A percentile compares a stretch with the other conserved stretches of the same genome.
phyloP scores from a whole-genome alignment of 2,113 vertebrate genomes.

The Drymodes brunneopygia region DNA sequence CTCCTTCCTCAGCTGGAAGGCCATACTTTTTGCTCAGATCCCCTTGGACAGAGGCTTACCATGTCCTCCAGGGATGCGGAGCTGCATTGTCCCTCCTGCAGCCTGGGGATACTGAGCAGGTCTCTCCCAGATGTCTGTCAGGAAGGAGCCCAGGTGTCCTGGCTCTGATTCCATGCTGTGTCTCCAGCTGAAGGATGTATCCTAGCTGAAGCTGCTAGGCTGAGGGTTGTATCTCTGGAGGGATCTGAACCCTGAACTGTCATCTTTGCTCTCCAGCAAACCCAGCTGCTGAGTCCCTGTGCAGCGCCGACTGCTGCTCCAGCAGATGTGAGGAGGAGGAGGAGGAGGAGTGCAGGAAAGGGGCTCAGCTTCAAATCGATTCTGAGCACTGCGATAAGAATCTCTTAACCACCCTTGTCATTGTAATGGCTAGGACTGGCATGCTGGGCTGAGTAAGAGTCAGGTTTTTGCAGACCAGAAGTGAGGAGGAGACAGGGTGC shows the following conservation, averaged over 20 bases:
- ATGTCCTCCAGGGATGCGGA: background rate
- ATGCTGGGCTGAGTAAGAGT: constrained; percentile 2
- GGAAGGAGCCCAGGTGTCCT: background rate
- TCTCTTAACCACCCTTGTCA: constrained; percentile 82
- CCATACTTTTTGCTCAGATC: background rate
- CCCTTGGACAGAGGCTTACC: background rate
- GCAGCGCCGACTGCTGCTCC: fast-evolving
- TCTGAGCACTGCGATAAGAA: constrained; percentile 73
- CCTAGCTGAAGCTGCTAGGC: background rate
- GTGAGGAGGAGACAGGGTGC: background rate
- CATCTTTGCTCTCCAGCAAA: background rate
- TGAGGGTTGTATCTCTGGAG: background rate
- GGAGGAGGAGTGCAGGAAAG: background rate
- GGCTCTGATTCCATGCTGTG: fast-evolving
- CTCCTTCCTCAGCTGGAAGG: background rate
- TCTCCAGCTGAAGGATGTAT: background rate
- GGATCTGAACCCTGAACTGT: background rate
- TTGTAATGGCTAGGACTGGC: constrained; percentile 80
- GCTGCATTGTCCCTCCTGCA: background rate
- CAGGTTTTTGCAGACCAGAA: background rate
- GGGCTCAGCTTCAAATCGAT: constrained; percentile 73
- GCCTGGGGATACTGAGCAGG: background rate
- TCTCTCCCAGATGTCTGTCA: background rate
- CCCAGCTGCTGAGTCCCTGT: background rate
- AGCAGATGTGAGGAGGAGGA: background rate